Evolutionary conservation across 2,888 invertebrate species (phyloP).

Genomic region (Eucriotettix oculatus): DNA sequence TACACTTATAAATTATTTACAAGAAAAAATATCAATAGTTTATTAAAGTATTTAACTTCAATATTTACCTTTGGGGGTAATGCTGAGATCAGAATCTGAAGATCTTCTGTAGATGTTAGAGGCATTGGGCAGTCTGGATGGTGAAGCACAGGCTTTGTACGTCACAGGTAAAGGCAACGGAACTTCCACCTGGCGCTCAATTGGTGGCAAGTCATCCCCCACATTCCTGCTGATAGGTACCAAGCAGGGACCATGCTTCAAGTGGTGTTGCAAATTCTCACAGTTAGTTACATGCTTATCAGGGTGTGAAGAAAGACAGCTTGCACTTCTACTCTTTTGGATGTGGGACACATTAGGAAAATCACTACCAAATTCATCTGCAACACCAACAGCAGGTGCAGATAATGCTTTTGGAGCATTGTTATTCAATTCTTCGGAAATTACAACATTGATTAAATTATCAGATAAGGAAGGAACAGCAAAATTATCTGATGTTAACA

Average conservation of each 20-base stretch:
- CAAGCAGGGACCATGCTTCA: slow-evolving; percentile 24
- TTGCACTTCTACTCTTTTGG: slow-evolving; percentile 13
- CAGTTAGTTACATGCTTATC: slow-evolving; percentile 2
- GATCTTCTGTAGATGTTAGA: slow-evolving; percentile 54
- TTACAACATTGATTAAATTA: slow-evolving; percentile 1
- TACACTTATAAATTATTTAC: too few relatives aligned
- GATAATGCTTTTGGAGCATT: background rate
- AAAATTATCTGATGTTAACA: background rate
- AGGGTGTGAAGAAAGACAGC: slow-evolving; percentile 3
- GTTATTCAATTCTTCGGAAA: background rate
- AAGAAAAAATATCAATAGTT: too few relatives aligned
- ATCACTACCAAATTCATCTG: background rate
- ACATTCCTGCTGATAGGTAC: slow-evolving; percentile 22
- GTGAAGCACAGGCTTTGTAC: slow-evolving; percentile 18
- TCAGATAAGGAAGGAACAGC: background rate
- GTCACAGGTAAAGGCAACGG: too few relatives aligned
- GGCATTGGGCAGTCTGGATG: slow-evolving; percentile 29
- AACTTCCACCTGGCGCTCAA: too few relatives aligned
- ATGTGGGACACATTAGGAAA: slow-evolving; percentile 6
- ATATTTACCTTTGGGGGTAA: slow-evolving; percentile 75
- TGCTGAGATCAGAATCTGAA: slow-evolving; percentile 84
- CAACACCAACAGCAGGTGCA: background rate
- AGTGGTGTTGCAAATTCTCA: background rate
- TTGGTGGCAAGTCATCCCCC: slow-evolving; percentile 6
- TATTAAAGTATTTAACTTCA: background rate